Evolutionary conservation across 2,797 vertebrate genomes (phyloP), one percentile per base, ranked within the genome.

Genomic region (Gephyroberyx darwinii): DNA sequence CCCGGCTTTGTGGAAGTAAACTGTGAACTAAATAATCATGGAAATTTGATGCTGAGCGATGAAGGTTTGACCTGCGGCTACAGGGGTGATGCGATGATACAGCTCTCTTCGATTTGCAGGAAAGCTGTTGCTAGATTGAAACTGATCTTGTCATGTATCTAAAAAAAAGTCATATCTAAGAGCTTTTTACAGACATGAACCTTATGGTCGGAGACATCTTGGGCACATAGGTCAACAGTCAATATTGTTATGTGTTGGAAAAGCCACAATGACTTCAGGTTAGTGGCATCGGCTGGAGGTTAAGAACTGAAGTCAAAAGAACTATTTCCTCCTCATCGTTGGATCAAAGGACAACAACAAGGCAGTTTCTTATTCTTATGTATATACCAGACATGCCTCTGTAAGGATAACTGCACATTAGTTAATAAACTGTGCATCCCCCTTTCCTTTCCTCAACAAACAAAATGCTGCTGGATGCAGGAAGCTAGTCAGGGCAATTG

Each of bases 351-450:
- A 57, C 16, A 41, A 53, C 55, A 43, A 71, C 50, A 48, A 48
- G 20, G 37, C 39, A 51, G 30, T 58, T 53, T 3, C 73, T 41
- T 74, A 53, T 50, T 78, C 8, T 62, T 48, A 72, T 65, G 30
- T 26, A 66, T 78, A 81, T 74, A 58, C 61, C 43, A 39, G 50
- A 65, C 63, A 79, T 61, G 61, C 31, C 35, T 81, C 43, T 4
- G 43, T n/a, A 71, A 39, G 47, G 50, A 64, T 13, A 64, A 55
- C 16, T 48, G 71, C 53, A 77, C 30, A 20, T 58, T 12, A 51
- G 52, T 73, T 79, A 26, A 74, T 55, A 62, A n/a, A 6, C 39
- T 41, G 26, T 31, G 19, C 52, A 22, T 39, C 26, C 39, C 14
- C 20, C 2, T 39, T 10, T 60, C 26, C 26, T 63, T 69, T 37